These are phyloP conservation scores for Acromyrmex heyeri DNA, from an alignment of 1,140 invertebrate species.

Conservation along the genomic window DNA sequence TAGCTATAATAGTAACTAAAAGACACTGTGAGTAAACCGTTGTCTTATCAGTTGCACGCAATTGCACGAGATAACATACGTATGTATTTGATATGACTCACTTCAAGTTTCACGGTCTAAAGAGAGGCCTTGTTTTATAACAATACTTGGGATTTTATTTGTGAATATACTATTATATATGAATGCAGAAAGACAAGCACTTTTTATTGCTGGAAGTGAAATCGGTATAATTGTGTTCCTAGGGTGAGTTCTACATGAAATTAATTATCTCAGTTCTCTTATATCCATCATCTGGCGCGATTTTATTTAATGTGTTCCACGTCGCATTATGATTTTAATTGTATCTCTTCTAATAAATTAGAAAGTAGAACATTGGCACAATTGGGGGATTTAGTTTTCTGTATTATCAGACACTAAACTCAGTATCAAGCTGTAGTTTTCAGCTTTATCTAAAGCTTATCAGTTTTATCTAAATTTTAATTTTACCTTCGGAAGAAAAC, in stretches of 20 bases:
- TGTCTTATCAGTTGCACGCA: slow-evolving; percentile 11
- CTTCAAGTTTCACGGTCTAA: neutral
- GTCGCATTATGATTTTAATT: neutral
- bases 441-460: neutral
- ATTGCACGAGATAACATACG: neutral
- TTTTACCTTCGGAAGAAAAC: slow-evolving; percentile 20
- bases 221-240: neutral
- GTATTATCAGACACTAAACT: neutral
- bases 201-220: neutral
- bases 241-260: neutral
- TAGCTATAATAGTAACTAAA: neutral
- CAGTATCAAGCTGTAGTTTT: too few relatives aligned
- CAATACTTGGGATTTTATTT: neutral
- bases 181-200: neutral
- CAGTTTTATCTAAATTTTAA: neutral
- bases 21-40: neutral
- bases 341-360: slow-evolving; percentile 5
- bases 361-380: slow-evolving; percentile 1
- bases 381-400: neutral
- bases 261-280: neutral
- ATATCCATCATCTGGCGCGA: neutral
- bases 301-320: slow-evolving; percentile 12
- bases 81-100: neutral
- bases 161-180: neutral
- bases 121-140: neutral